Percentiles rank a stretch among this genome's conserved stretches.
phyloP scores from a whole-genome alignment of 2,113 vertebrate species.

The Xenus cinereus region DNA sequence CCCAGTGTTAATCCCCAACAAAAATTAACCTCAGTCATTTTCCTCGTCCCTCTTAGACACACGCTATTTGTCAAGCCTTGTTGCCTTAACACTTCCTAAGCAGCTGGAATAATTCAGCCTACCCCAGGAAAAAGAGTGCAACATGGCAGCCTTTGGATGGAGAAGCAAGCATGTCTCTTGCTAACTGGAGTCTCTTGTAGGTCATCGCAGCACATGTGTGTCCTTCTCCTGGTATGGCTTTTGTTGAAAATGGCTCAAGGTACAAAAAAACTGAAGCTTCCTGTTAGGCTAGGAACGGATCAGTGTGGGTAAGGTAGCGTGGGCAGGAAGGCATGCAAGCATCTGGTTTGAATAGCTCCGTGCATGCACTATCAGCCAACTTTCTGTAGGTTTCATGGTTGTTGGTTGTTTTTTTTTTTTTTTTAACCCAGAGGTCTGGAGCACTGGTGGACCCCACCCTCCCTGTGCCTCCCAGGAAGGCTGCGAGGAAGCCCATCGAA shows the following conservation, averaged over 20 bases:
- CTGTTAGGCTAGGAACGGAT: constrained; percentile 41
- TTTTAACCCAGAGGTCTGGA: constrained; percentile 15
- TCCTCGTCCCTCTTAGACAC: neutral
- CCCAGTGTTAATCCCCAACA: neutral
- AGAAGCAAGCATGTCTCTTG: neutral
- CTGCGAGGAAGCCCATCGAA: neutral
- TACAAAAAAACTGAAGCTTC: constrained; percentile 57
- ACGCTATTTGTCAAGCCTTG: neutral
- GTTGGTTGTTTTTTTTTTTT: neutral
- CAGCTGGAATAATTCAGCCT: constrained; percentile 31
- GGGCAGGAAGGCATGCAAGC: constrained; percentile 69
- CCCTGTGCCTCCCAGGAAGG: constrained; percentile 10
- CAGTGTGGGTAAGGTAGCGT: constrained; percentile 67
- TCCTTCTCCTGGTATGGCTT: constrained; percentile 3
- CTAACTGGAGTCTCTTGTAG: neutral
- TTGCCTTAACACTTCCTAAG: constrained; percentile 6
- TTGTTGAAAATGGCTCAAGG: constrained; percentile 67
- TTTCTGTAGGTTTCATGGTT: constrained; percentile 33
- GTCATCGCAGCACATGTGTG: neutral
- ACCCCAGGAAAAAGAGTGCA: neutral
- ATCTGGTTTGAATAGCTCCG: constrained; percentile 69
- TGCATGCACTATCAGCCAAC: constrained; percentile 32
- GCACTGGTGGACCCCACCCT: constrained; percentile 41
- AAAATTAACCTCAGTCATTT: constrained; percentile 18
- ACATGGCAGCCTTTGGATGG: neutral